These are phyloP conservation scores for Shargacucullia verbasci DNA, from an alignment of 2,888 invertebrate genomes.

Conservation along the genomic window DNA sequence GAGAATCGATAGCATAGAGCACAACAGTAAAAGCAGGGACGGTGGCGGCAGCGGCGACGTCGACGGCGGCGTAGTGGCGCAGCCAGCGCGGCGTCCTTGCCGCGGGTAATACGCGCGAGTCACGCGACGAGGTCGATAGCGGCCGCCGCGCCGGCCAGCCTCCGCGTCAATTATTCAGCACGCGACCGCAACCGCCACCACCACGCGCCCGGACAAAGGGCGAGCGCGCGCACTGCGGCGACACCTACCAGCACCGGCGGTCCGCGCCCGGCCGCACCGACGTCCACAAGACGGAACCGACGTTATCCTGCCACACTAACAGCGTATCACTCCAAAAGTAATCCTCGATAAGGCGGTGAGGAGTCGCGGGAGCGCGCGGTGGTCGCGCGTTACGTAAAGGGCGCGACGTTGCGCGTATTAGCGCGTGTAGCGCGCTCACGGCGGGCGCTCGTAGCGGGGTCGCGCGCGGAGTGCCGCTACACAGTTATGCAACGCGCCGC, in stretches of 20 bases:
- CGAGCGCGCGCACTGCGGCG: slow-evolving; percentile 76
- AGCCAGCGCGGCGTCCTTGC: slow-evolving; percentile 87
- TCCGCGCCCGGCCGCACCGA: slow-evolving; percentile 66
- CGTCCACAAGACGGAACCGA: slow-evolving; percentile 61
- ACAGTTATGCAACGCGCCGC: slow-evolving; percentile 87
- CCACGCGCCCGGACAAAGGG: slow-evolving; percentile 79
- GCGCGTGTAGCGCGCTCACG: slow-evolving; percentile 83
- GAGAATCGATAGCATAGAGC: slow-evolving; percentile 47
- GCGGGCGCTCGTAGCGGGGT: slow-evolving; percentile 85
- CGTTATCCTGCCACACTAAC: slow-evolving; percentile 68
- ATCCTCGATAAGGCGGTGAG: slow-evolving; percentile 60
- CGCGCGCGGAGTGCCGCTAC: slow-evolving; percentile 87
- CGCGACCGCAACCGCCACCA: slow-evolving; percentile 75
- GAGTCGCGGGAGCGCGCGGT: slow-evolving; percentile 67
- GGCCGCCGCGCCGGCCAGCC: slow-evolving; percentile 84
- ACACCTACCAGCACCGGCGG: slow-evolving; percentile 83
- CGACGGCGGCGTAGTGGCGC: slow-evolving; percentile 75
- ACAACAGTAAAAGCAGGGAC: slow-evolving; percentile 61
- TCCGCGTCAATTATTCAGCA: slow-evolving; percentile 87
- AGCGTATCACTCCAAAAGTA: slow-evolving; percentile 75
- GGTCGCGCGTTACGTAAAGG: slow-evolving; percentile 87
- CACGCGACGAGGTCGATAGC: slow-evolving; percentile 88
- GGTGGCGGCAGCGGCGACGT: slow-evolving; percentile 65
- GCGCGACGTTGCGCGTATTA: slow-evolving; percentile 81
- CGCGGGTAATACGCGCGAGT: slow-evolving; percentile 79